Percentiles rank a stretch among this genome's conserved stretches.
These are phyloP conservation scores for Anguilla marmorata DNA, from an alignment of 2,797 vertebrate species.

Conservation along the genomic window DNA sequence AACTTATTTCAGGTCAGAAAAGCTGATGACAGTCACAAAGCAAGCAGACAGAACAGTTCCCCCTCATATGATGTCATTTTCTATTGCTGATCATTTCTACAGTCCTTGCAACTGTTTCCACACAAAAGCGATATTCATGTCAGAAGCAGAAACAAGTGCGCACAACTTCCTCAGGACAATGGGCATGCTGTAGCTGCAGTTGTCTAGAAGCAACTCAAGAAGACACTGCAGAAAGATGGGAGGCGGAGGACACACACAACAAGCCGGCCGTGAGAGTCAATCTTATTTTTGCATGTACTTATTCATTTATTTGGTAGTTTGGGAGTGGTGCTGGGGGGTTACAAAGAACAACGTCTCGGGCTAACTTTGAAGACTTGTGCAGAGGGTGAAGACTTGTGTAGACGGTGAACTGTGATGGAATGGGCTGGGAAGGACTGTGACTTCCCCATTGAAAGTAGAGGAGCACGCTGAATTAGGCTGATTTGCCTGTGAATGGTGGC, in stretches of 20 bases:
- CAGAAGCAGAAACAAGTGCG: neutral
- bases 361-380: slow-evolving; percentile 89
- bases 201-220: slow-evolving; percentile 16
- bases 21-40: neutral
- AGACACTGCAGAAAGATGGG: slow-evolving; percentile 47
- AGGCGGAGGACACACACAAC: slow-evolving; percentile 65
- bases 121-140: neutral
- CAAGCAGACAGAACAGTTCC: too few relatives aligned
- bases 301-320: slow-evolving; percentile 40
- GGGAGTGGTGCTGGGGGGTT: neutral
- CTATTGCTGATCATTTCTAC: neutral
- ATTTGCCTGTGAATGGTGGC: slow-evolving; percentile 99
- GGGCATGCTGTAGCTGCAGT: neutral
- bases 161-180: neutral
- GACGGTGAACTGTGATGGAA: slow-evolving; percentile 65
- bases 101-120: neutral
- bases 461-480: slow-evolving; percentile 99
- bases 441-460: slow-evolving; percentile 91
- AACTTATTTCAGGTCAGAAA: neutral
- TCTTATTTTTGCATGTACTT: slow-evolving; percentile 46
- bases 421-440: slow-evolving; percentile 91
- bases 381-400: slow-evolving; percentile 93
- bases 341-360: slow-evolving; percentile 68
- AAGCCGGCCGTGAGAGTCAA: slow-evolving; percentile 61
- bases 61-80: too few relatives aligned